Evolutionary conservation across 2,888 invertebrate genomes (phyloP), one percentile per base, ranked within the genome.

Genomic region (Scelioninae gen. 1): DNA sequence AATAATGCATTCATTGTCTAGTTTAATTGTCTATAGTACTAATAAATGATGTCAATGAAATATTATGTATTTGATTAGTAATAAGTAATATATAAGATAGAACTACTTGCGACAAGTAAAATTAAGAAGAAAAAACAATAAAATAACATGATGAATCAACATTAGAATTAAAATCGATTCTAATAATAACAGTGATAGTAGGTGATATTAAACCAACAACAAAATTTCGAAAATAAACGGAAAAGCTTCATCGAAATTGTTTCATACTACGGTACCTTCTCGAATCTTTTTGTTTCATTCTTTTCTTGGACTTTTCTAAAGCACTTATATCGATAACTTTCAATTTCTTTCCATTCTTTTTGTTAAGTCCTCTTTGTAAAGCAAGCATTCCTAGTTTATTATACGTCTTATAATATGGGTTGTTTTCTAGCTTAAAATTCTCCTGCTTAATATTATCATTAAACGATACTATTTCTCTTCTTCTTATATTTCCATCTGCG

Each of bases 241-340:
- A n/a, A n/a, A n/a, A n/a, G 32, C 32, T 8, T 40, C 3, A 11
- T 3, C n/a, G n/a, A n/a, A n/a, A n/a, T n/a, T 40, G 11, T 40
- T 6, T 40, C 10, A 45, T 13, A 15, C 10, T 45, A 5, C n/a
- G 13, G 9, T 76, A 68, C 92, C 92, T 92, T 87, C 87, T 82
- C 5, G 91, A 72, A 75, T 84, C 62, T 85, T 87, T 90, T 69
- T 82, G 75, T 45, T 89, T 90, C 84, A 91, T 74, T 84, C 88
- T 87, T 77, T 87, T 82, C 76, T 82, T 89, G n/a, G 92, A 92
- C 58, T 86, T 86, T 68, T 85, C 69, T 82, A 92, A 85, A 10
- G 89, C 89, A 45, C 77, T 82, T 4, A 85, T 74, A 75, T 91
- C 76, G 32, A 85, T 86, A 8, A 75, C 43, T 16, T 47, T 66